Evolutionary conservation across 2,113 vertebrate genomes (phyloP), one percentile per base, ranked within the genome.

Genomic region (Corapipo altera): DNA sequence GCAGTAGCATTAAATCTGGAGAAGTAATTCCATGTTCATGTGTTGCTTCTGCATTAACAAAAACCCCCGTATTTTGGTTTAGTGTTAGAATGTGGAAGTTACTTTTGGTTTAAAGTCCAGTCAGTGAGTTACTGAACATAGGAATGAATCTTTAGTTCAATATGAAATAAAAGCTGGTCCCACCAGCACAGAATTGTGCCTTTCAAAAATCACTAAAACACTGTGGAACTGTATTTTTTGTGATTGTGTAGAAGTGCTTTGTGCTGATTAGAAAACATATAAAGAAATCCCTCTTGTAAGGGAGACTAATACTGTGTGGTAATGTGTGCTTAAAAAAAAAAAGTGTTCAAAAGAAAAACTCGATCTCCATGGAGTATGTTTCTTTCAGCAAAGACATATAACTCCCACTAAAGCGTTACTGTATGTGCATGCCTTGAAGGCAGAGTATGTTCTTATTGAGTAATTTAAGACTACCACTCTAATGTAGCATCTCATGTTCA

Each of bases 391-490:
- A 74, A 90, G 62, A 59, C 32, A 19, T 48, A 1, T 24, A 90
- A 75, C 72, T 92, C 64, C 55, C 74, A 43, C 82, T 92, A n/a
- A 91, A 92, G 37, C 12, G 1, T 91, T 85, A 59, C 62, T 95
- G n/a, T 86, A 37, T 90, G 46, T 77, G 79, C 86, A 87, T 82
- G 71, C 83, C 58, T 81, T 87, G 76, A 82, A 96, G 86, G 76
- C 58, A 87, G 88, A 85, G 77, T 57, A 57, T 91, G 88, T 85
- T 91, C 95, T 90, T 93, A 79, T 82, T 93, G 81, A 95, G 88
- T 94, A 87, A 84, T 91, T 92, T 82, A 94, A 95, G 91, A 85
- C 2, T 4, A 46, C 44, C 24, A 4, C 79, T 95, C 6, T 86
- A 89, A 76, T 51, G 32, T 37, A 86, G 48, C 52, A 83, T 86